A percentile compares a stretch with the other conserved stretches of the same genome.
Evolutionary conservation across 1,140 invertebrate species (phyloP).

Genomic region (Drosophila guanche): DNA sequence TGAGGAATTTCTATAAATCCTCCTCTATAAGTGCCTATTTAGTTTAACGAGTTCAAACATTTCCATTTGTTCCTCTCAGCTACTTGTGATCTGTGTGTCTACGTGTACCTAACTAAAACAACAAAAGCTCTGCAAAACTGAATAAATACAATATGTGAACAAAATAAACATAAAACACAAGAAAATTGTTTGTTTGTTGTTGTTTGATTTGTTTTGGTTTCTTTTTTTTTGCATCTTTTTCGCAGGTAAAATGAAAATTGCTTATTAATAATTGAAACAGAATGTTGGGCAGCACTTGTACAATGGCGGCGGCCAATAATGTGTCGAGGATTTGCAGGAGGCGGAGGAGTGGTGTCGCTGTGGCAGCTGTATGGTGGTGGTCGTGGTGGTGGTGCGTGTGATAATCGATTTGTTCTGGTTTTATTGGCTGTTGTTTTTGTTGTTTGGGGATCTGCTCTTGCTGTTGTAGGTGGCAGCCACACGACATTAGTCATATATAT

Average conservation of each 20-base stretch:
- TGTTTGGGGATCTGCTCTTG: conserved; percentile 30
- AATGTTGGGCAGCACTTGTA: conserved; percentile 61
- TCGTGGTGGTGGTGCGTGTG: conserved; percentile 10
- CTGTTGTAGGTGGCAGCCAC: conserved; percentile 57
- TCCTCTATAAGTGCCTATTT: no score
- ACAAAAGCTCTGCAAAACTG: conserved; percentile 38
- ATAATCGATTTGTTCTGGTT: conserved; percentile 35
- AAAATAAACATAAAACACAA: conserved; percentile 49
- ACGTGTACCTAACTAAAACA: not conserved
- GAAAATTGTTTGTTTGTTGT: conserved; percentile 40
- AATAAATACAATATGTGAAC: conserved; percentile 20
- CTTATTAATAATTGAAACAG: conserved; percentile 52
- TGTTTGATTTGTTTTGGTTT: conserved; percentile 48
- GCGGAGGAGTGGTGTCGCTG: conserved; percentile 38
- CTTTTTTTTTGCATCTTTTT: conserved; percentile 52
- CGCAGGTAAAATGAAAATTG: conserved; percentile 61
- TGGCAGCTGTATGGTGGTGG: conserved; percentile 16
- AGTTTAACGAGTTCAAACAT: no score
- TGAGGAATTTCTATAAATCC: no score
- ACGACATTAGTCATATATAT: conserved; percentile 76
- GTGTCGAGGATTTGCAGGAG: conserved; percentile 41
- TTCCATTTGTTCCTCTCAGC: not conserved
- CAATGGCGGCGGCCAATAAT: conserved; percentile 52
- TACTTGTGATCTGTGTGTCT: not conserved
- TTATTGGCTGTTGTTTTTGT: conserved; percentile 34